Evolutionary conservation across 1,140 invertebrate genomes (phyloP).

Genomic region (Drosophila asahinai): DNA sequence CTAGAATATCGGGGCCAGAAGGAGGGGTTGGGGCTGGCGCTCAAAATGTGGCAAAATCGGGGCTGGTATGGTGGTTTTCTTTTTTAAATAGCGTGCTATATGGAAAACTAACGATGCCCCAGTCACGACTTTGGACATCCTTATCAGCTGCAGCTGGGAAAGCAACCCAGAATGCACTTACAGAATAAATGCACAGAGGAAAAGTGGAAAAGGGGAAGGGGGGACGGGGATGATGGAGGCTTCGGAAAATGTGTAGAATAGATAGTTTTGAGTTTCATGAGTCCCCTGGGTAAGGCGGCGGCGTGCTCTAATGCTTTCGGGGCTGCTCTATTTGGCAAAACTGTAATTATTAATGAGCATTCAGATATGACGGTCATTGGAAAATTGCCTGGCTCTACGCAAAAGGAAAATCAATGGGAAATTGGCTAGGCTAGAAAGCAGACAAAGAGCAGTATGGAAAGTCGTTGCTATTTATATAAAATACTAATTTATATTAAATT

Average conservation of each 20-base stretch:
- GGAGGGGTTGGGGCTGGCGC: too few species aligned
- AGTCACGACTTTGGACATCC: constrained; percentile 60
- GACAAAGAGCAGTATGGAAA: too few species aligned
- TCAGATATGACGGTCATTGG: constrained; percentile 10
- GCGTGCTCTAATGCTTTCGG: constrained; percentile 12
- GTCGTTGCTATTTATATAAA: too few species aligned
- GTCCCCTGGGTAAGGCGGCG: constrained; percentile 15
- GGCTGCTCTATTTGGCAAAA: constrained; percentile 10
- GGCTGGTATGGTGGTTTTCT: neutral
- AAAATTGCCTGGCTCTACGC: neutral
- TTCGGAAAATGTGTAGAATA: constrained; percentile 16
- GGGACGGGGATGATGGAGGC: too few species aligned
- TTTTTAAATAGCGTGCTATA: constrained; percentile 19
- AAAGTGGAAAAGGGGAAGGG: neutral
- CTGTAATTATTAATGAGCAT: constrained; percentile 46
- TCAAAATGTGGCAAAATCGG: neutral
- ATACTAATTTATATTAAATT: neutral
- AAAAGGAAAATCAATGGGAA: neutral
- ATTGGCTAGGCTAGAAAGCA: neutral
- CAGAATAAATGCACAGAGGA: constrained; percentile 1
- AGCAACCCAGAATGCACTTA: constrained; percentile 8
- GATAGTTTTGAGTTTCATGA: constrained; percentile 55
- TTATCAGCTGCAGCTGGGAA: constrained; percentile 59
- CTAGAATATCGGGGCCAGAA: neutral
- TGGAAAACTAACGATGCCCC: constrained; percentile 66